Conservation (phyloP, 2,113 vertebrate genomes). For the Malurus elegans region DNA sequence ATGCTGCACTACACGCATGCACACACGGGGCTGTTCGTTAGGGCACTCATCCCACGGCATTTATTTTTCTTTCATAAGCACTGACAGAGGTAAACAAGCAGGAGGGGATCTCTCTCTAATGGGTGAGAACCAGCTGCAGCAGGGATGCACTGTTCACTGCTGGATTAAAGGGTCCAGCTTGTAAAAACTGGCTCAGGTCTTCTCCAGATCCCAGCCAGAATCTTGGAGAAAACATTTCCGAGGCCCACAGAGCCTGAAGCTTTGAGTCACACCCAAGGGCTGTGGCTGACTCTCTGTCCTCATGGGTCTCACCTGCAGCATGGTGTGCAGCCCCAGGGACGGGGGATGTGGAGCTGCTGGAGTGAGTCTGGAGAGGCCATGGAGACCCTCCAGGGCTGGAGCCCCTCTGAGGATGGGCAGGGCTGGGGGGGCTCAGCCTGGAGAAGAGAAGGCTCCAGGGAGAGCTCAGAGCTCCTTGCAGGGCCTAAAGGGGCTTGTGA, state of each 20-base stretch:
- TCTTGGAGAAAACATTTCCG: not conserved
- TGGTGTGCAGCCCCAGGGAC: not conserved
- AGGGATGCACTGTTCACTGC: not conserved
- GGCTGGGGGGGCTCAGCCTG: not conserved
- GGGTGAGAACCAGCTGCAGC: not conserved
- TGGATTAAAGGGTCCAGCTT: not conserved
- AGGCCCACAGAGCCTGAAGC: not conserved
- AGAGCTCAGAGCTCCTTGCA: not conserved
- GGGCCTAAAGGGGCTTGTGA: not conserved
- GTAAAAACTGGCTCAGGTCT: not conserved
- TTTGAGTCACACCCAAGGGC: not conserved
- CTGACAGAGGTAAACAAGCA: constrained; percentile 1
- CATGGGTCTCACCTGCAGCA: not conserved
- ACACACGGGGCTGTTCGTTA: constrained; percentile 4
- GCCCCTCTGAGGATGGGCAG: not conserved
- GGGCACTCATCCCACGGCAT: not conserved
- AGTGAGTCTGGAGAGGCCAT: fast-evolving
- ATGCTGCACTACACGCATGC: not conserved
- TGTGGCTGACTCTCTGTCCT: not conserved
- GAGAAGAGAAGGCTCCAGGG: not conserved
- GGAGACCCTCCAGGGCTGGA: not conserved
- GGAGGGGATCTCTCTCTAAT: not conserved
- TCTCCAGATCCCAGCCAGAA: not conserved
- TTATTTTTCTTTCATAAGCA: constrained; percentile 4
- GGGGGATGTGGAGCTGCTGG: not conserved